Evolutionary conservation across 1,140 invertebrate genomes (phyloP), one percentile per base, ranked within the genome.

Genomic region (Phortica variegata): DNA sequence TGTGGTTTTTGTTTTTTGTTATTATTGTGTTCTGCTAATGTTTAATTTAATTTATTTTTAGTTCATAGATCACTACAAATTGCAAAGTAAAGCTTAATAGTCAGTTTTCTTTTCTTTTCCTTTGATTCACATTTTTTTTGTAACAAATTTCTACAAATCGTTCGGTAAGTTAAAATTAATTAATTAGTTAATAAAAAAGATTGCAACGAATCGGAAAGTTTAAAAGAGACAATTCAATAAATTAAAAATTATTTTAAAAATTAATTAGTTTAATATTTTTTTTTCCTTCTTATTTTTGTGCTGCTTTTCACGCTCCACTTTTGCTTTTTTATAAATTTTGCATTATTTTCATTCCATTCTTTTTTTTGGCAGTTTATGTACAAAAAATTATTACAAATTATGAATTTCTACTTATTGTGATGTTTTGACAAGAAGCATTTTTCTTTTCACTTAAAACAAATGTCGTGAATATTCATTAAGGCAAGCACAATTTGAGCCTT

Each of bases 21-120:
- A n/a, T n/a, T n/a, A n/a, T n/a, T 26, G 10, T 26, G 5, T 26
- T 26, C 10, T 26, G 23, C 23, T 26, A 26, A 26, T 26, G 10
- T 26, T 10, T 26, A 26, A 6, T 26, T 26, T 26, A 26, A 26
- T 26, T 26, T 26, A 26, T 5, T 26, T n/a, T 26, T 26, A 26
- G 23, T 26, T 26, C n/a, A n/a, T 26, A 26, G 23, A 26, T 36
- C 60, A 63, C 65, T 66, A 58, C 52, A 52, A 53, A 58, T 65
- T 63, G 52, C 57, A 58, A 68, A 60, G 65, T 65, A 69, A 69
- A 69, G 65, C 65, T 69, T 61, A 58, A 47, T 61, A 58, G 47
- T 61, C 61, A 54, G 52, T 69, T 68, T 53, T 55, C 43, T 57
- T 43, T 32, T 32, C 20, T 49, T 33, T 26, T 53, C 26, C 21